These are phyloP conservation scores for Lates calcarifer DNA, from an alignment of 2,113 vertebrate genomes.

Conservation along the genomic window DNA sequence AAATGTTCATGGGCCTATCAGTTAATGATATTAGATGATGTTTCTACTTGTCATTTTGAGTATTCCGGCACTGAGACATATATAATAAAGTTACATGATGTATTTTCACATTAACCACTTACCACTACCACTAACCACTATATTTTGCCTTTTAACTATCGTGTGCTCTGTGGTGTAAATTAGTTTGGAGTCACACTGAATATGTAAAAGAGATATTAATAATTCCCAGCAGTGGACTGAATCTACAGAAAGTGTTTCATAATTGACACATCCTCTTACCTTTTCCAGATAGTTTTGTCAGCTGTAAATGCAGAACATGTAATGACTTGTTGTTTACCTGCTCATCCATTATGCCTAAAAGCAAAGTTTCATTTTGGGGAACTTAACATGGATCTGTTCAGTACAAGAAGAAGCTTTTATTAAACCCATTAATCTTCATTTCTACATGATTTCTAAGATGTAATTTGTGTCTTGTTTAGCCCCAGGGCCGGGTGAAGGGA, in stretches of 20 bases:
- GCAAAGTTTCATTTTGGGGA: neutral
- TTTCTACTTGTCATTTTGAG: neutral
- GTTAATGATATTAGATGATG: too few species aligned
- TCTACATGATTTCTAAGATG: neutral
- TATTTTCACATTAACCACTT: neutral
- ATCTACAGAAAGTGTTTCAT: too few species aligned
- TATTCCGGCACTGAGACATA: too few species aligned
- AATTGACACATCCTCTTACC: neutral
- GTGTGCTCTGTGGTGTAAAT: neutral
- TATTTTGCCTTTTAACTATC: neutral
- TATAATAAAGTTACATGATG: neutral
- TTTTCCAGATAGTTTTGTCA: neutral
- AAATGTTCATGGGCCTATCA: neutral
- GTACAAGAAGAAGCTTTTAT: neutral
- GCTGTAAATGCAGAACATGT: neutral
- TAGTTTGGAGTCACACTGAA: neutral
- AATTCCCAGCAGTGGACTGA: neutral
- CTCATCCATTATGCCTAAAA: constrained; percentile 2
- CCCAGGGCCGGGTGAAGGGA: constrained; percentile 94
- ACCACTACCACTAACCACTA: too few species aligned
- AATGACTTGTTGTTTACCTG: neutral
- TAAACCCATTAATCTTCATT: neutral
- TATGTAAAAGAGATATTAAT: neutral
- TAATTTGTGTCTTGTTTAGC: constrained; percentile 76
- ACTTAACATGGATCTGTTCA: neutral